Conservation (phyloP, 2,797 vertebrate species). For the Enteromius trimaculatus region DNA sequence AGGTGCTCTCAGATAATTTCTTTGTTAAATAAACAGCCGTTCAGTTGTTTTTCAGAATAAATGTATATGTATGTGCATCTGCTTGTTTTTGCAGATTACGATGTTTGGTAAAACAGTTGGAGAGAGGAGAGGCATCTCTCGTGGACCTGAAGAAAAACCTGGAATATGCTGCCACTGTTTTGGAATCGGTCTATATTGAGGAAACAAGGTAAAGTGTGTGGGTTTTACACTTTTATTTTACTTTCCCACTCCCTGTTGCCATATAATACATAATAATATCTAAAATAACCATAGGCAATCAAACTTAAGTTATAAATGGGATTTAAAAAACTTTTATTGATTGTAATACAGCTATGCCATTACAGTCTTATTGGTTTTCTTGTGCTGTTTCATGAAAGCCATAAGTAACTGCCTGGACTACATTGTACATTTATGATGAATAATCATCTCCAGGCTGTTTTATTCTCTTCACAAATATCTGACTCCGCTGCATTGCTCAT, state of each 20-base stretch:
- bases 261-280: too few species aligned
- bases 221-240: background rate
- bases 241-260: background rate
- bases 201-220: conserved; percentile 87
- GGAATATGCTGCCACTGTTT: conserved; percentile 93
- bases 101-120: conserved; percentile 95
- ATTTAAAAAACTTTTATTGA: background rate
- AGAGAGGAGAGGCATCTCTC: conserved; percentile 93
- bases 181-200: conserved; percentile 96
- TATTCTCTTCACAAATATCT: background rate
- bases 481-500: background rate
- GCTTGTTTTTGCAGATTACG: conserved; percentile 81
- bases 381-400: background rate
- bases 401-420: background rate
- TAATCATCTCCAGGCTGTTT: background rate
- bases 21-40: background rate
- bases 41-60: background rate
- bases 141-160: conserved; percentile 97
- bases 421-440: background rate
- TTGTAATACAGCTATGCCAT: background rate
- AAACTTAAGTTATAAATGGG: background rate
- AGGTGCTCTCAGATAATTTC: background rate
- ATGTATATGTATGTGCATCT: conserved; percentile 43
- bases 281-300: background rate
- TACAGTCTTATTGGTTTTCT: background rate